These are phyloP conservation scores for Salpingus planirostris DNA, from an alignment of 2,888 invertebrate genomes.

Conservation along the genomic window DNA sequence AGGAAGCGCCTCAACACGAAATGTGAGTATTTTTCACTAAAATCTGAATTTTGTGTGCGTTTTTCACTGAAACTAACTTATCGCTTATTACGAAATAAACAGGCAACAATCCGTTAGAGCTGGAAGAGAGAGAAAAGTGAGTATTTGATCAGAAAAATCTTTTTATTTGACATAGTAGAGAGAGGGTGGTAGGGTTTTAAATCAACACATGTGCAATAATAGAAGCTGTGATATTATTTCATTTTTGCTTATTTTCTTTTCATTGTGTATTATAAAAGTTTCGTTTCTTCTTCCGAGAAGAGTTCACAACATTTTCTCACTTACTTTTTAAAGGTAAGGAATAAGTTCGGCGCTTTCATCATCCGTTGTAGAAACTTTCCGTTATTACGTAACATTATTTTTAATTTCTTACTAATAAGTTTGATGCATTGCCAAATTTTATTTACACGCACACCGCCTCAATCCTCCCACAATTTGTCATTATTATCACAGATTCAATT, in stretches of 20 bases:
- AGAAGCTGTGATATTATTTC: conserved; percentile 32
- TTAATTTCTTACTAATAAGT: no score
- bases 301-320: no score
- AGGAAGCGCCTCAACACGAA: conserved; percentile 72
- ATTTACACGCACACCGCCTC: no score
- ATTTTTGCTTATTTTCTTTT: conserved; percentile 4
- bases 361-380: no score
- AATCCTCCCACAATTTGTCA: no score
- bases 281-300: no score
- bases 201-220: conserved; percentile 29
- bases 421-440: no score
- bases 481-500: conserved; percentile 34
- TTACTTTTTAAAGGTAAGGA: no score
- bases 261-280: conserved; percentile 8
- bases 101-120: conserved; percentile 73
- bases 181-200: conserved; percentile 10
- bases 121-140: conserved; percentile 83
- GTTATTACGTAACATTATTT: no score
- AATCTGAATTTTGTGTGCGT: background rate
- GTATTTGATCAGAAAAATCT: conserved; percentile 36
- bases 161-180: conserved; percentile 5
- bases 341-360: no score
- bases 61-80: conserved; percentile 2
- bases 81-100: conserved; percentile 41
- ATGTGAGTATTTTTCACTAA: conserved; percentile 72